phyloP scores from a whole-genome alignment of 2,113 vertebrate species.

The Hemicordylus capensis region DNA sequence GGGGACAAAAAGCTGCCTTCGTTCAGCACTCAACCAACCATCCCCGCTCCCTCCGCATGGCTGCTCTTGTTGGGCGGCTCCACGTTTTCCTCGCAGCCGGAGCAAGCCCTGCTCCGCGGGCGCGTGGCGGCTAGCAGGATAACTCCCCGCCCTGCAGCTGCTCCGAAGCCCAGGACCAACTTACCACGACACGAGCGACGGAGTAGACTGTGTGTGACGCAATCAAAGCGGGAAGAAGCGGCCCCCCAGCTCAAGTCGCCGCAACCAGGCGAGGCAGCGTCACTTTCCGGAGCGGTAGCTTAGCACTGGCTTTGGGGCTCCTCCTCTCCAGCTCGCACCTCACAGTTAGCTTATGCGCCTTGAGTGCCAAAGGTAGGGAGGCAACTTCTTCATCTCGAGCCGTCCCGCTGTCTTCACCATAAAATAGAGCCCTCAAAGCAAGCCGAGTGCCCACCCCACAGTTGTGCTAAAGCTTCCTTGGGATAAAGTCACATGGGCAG shows the following conservation, averaged over 20 bases:
- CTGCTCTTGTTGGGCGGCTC: background rate
- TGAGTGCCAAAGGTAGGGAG: background rate
- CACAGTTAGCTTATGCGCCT: background rate
- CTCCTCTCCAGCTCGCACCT: background rate
- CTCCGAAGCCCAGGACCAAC: background rate
- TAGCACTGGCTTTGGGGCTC: background rate
- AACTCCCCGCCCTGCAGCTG: no score
- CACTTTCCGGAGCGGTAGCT: background rate
- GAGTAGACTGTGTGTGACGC: background rate
- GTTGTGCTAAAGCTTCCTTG: no score
- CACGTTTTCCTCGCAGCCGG: no score
- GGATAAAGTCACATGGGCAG: no score
- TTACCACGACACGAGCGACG: background rate
- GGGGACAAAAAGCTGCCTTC: background rate
- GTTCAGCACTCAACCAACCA: background rate
- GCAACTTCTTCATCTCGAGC: background rate
- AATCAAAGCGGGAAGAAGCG: background rate
- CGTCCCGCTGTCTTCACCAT: no score
- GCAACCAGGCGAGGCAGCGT: background rate
- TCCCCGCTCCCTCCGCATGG: background rate
- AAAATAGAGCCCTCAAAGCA: no score
- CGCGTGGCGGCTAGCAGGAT: background rate
- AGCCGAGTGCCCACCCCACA: no score
- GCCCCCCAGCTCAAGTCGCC: background rate
- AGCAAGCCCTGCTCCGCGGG: background rate